phyloP scores from a whole-genome alignment of 2,888 invertebrate genomes.

The Abrostola tripartita region DNA sequence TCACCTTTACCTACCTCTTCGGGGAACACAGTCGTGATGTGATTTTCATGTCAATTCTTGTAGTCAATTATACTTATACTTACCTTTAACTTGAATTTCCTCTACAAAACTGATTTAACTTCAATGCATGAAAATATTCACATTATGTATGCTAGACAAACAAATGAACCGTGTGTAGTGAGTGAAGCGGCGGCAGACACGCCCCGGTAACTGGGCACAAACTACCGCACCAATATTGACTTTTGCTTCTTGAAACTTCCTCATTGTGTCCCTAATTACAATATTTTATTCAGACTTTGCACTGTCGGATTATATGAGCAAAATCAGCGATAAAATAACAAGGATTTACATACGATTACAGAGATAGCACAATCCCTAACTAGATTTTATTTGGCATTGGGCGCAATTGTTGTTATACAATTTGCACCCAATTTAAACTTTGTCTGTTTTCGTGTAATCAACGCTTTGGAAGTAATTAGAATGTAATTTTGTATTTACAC shows the following conservation, averaged over 20 bases:
- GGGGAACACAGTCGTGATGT: too few relatives aligned
- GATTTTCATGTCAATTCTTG: too few relatives aligned
- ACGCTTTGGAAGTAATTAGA: conserved; percentile 45
- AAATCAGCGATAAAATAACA: conserved; percentile 14
- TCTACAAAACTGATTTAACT: too few relatives aligned
- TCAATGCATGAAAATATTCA: background rate
- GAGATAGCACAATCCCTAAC: conserved; percentile 33
- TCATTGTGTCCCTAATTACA: conserved; percentile 74
- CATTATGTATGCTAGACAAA: conserved; percentile 3
- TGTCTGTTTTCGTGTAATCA: conserved; percentile 30
- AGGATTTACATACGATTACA: conserved; percentile 10
- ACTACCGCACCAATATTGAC: conserved; percentile 82
- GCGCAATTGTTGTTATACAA: conserved; percentile 44
- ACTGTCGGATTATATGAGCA: conserved; percentile 14
- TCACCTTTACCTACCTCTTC: too few relatives aligned
- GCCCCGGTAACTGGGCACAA: conserved; percentile 78
- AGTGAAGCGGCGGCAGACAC: conserved; percentile 65
- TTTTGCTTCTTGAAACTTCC: conserved; percentile 78
- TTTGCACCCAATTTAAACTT: conserved; percentile 46
- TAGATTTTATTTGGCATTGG: conserved; percentile 28
- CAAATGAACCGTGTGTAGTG: conserved; percentile 53
- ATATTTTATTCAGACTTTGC: conserved; percentile 61
- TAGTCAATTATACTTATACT: too few relatives aligned
- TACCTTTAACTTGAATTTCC: too few relatives aligned
- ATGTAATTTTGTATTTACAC: conserved; percentile 28